Evolutionary conservation across 2,797 vertebrate genomes (phyloP), one percentile per base, ranked within the genome.

Genomic region (Anguilla obscura): DNA sequence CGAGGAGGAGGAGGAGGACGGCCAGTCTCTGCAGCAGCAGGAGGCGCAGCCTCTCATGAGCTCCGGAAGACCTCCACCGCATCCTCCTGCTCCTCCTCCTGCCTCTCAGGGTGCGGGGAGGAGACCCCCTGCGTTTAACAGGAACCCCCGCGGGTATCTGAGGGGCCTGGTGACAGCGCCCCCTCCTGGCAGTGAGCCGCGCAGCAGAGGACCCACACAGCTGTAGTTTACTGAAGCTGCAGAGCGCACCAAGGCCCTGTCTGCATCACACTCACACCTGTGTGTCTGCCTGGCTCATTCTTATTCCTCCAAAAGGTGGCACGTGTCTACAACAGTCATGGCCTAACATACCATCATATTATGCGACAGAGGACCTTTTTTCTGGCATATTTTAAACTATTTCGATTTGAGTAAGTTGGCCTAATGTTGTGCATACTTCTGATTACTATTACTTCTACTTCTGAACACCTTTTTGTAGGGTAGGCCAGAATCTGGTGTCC

Each of bases 21-120:
- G 94, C 0, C 94, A 95, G 0, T 92, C 94, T 0, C 89, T 94
- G 5, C 95, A 96, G 89, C 96, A 96, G 88, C 96, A 96, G 89
- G 98, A 99, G 94, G 94, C 96, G 90, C 97, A 97, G 92, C 97
- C 97, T 0, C 95, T 99, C 90, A 97, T 99, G 97, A 95, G 94
- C 1, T 91, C 93, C 0, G 90, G 94, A 87, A 95, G 95, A 88
- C 95, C 91, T 5, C 94, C 94, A 0, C 94, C 93, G 60, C 84
- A 94, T 18, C 91, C 95, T 60, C 95, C 94, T 5, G 40, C 40
- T 45, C 40, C 40, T 45, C 0, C 52, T 90, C 0, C 88, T 4
- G 40, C 90, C 24, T 27, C 92, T 45, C 91, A 87, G 0, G 9
- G 50, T 33, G 83, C 93, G 0, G 95, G 93, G 86, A 94, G 95